A percentile compares a stretch with the other conserved stretches of the same genome.
These are phyloP conservation scores for Zeus faber DNA, from an alignment of 2,113 vertebrate genomes.

Conservation along the genomic window DNA sequence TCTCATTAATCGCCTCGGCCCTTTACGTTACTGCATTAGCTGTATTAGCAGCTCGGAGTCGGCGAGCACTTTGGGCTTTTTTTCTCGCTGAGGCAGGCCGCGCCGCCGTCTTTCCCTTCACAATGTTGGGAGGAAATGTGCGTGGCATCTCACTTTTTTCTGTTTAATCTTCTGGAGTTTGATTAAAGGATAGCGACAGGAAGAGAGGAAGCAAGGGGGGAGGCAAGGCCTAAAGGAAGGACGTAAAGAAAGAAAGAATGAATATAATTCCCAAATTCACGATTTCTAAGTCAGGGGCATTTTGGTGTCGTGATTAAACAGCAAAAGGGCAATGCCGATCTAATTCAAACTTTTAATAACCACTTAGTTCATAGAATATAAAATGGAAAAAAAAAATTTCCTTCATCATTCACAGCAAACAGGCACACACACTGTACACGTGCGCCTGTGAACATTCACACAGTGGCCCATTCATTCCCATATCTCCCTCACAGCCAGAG, in stretches of 20 bases:
- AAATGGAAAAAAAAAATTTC: no score
- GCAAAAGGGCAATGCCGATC: no score
- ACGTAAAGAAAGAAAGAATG: constrained; percentile 3
- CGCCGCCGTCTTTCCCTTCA: constrained; percentile 43
- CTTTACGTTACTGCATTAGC: constrained; percentile 78
- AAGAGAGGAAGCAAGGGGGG: constrained; percentile 1
- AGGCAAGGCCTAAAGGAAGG: neutral
- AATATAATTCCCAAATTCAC: no score
- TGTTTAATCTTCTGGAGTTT: constrained; percentile 1
- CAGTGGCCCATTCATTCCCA: neutral
- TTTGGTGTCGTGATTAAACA: no score
- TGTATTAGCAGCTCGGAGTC: constrained; percentile 80
- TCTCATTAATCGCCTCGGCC: constrained; percentile 79
- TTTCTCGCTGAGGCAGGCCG: constrained; percentile 59
- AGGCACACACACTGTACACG: constrained; percentile 1
- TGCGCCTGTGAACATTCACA: neutral
- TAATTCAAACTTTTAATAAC: no score
- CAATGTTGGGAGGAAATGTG: constrained; percentile 34
- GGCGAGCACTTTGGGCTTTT: constrained; percentile 72
- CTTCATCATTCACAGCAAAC: constrained; percentile 6
- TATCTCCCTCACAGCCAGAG: constrained; percentile 17
- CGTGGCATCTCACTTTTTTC: constrained; percentile 22
- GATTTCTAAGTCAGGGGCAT: no score
- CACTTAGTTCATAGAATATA: no score
- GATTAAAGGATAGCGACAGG: neutral